These are phyloP conservation scores for Serranus cabrilla DNA, from an alignment of 2,797 vertebrate species.

Conservation along the genomic window DNA sequence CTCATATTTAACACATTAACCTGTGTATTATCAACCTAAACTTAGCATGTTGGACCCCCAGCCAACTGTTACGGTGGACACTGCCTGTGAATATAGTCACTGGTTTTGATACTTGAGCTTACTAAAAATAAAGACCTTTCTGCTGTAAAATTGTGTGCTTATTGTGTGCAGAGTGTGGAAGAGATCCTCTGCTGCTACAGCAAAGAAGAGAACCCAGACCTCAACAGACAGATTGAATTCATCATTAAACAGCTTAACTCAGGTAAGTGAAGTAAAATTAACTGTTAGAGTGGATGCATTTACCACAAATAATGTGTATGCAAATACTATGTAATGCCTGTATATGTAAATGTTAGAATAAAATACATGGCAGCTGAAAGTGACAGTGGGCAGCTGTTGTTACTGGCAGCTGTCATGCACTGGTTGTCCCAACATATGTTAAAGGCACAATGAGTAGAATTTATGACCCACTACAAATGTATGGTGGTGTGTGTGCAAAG, in stretches of 20 bases:
- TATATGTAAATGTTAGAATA: background rate
- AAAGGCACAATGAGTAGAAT: background rate
- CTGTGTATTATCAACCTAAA: background rate
- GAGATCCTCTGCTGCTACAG: constrained; percentile 94
- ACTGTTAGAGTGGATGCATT: background rate
- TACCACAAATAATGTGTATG: background rate
- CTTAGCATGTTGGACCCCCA: background rate
- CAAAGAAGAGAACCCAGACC: constrained; percentile 91
- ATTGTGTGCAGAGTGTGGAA: constrained; percentile 90
- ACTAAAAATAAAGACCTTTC: background rate
- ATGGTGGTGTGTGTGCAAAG: too few species aligned
- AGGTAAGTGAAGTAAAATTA: constrained; percentile 78
- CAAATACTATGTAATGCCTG: background rate
- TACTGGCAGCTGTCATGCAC: background rate
- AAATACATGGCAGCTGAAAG: background rate
- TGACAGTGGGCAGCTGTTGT: background rate
- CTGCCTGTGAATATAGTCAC: background rate
- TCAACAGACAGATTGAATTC: constrained; percentile 93
- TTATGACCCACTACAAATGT: too few species aligned
- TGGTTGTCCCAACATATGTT: constrained; percentile 6
- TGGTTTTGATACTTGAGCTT: background rate
- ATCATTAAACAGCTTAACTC: constrained; percentile 96
- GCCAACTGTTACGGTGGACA: background rate
- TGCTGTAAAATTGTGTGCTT: background rate
- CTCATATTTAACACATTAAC: background rate